Percentiles rank a stretch among this genome's conserved stretches.
Conservation (phyloP, 2,797 vertebrate genomes). For the Tadarida brasiliensis region DNA sequence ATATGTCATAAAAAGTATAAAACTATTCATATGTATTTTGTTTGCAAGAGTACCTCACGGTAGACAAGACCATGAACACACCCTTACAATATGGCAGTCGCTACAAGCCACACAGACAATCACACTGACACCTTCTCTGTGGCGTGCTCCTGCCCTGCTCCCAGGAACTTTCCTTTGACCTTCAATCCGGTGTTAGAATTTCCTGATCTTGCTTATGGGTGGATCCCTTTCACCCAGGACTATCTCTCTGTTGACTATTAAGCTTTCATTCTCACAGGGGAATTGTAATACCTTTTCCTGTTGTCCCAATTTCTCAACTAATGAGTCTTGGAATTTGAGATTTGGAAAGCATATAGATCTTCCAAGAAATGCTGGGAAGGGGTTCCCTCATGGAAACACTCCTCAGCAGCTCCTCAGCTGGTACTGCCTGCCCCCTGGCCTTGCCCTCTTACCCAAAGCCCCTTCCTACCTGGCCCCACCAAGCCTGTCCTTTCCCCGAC, state of each 20-base stretch:
- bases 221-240: not conserved
- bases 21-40: slow-evolving; percentile 28
- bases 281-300: not conserved
- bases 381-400: not conserved
- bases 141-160: not conserved
- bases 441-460: not conserved
- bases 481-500: not conserved
- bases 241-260: not conserved
- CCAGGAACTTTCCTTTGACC: not conserved
- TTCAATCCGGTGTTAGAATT: not conserved
- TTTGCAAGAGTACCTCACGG: not conserved
- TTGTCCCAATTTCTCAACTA: not conserved
- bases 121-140: not conserved
- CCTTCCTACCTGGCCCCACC: not conserved
- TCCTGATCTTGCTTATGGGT: not conserved
- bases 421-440: not conserved
- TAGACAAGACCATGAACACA: not conserved
- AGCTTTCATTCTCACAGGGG: not conserved
- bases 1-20: not conserved
- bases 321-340: not conserved
- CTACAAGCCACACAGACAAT: not conserved
- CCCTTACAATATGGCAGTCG: not conserved
- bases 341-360: not conserved
- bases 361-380: not conserved
- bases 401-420: not conserved